Percentiles rank a stretch among this genome's conserved stretches.
Evolutionary conservation across 37 sponge, comb jelly and placozoan genomes (phyloP).

Genomic region (Geodia barretti): DNA sequence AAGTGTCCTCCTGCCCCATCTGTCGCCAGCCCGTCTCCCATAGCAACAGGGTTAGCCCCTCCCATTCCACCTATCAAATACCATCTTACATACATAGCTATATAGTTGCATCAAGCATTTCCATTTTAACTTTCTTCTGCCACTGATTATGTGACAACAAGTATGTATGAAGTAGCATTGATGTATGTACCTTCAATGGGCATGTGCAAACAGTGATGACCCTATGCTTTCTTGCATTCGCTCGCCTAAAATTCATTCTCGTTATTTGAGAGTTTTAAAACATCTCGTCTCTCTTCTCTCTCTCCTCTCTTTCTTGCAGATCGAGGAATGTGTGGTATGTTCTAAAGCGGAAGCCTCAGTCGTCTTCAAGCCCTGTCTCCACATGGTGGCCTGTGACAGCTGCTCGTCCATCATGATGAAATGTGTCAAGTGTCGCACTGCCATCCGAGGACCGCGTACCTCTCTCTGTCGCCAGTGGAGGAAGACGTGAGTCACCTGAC

Average conservation of each 20-base stretch:
- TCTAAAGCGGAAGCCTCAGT: slow-evolving; percentile 68
- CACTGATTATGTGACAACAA: too few relatives aligned
- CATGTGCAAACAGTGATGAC: too few relatives aligned
- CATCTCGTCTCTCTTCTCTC: too few relatives aligned
- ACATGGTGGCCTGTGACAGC: slow-evolving; percentile 90
- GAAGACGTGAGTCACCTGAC: slow-evolving; percentile 62
- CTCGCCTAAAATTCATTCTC: too few relatives aligned
- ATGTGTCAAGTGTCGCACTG: slow-evolving; percentile 64
- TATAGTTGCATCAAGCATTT: too few relatives aligned
- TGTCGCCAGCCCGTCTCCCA: slow-evolving; percentile 64
- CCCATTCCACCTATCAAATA: too few relatives aligned
- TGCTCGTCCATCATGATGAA: slow-evolving; percentile 79
- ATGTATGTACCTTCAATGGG: too few relatives aligned
- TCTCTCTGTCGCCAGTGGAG: slow-evolving; percentile 49
- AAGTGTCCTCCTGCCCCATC: slow-evolving; percentile 78
- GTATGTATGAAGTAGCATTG: too few relatives aligned
- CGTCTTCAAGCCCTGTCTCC: slow-evolving; percentile 90
- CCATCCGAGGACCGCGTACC: slow-evolving; percentile 49
- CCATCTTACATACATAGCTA: too few relatives aligned
- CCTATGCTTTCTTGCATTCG: too few relatives aligned
- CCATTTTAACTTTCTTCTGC: too few relatives aligned
- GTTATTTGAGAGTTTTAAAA: neutral
- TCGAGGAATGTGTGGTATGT: slow-evolving; percentile 94
- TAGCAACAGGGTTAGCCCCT: slow-evolving; percentile 19
- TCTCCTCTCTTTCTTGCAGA: slow-evolving; percentile 52